phyloP scores from a whole-genome alignment of 2,888 invertebrate species.

The Serrognathus titanus region DNA sequence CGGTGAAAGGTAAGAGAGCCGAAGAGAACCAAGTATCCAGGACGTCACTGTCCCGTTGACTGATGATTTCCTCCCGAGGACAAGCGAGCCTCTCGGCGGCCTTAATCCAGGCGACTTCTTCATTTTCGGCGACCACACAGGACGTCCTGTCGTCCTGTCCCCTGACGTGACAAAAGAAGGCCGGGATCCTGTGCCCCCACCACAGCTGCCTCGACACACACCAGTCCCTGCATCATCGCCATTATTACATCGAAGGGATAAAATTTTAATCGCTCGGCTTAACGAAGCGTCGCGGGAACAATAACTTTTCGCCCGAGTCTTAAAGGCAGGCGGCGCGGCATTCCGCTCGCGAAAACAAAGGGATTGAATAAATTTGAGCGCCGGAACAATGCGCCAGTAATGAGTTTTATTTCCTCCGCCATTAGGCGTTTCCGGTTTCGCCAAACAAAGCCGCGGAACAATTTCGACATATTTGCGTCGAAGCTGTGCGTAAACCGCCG shows the following conservation, averaged over 20 bases:
- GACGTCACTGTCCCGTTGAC: conserved; percentile 87
- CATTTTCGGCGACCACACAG: conserved; percentile 50
- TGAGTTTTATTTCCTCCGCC: not conserved
- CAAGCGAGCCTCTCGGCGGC: conserved; percentile 66
- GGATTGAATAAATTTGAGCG: conserved; percentile 15
- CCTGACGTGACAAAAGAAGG: conserved; percentile 57
- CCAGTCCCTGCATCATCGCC: conserved; percentile 73
- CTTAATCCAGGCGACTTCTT: conserved; percentile 72
- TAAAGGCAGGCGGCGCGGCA: too few relatives aligned
- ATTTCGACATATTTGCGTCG: too few relatives aligned
- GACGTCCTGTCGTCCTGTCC: conserved; percentile 23
- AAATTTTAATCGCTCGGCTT: too few relatives aligned
- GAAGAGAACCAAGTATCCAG: conserved; percentile 99
- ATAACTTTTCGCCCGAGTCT: too few relatives aligned
- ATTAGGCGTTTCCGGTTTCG: not conserved
- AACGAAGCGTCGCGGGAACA: too few relatives aligned
- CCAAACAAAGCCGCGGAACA: not conserved
- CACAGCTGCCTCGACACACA: conserved; percentile 97
- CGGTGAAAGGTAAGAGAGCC: conserved; percentile 92
- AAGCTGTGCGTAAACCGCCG: too few relatives aligned
- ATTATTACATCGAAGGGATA: too few relatives aligned
- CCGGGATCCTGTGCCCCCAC: conserved; percentile 99
- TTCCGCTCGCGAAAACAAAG: conserved; percentile 7
- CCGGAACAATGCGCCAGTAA: conserved; percentile 11
- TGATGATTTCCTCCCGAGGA: conserved; percentile 54